Base-by-base conservation (phyloP, 1,140 invertebrate species). In the Drosophila ogumai region DNA sequence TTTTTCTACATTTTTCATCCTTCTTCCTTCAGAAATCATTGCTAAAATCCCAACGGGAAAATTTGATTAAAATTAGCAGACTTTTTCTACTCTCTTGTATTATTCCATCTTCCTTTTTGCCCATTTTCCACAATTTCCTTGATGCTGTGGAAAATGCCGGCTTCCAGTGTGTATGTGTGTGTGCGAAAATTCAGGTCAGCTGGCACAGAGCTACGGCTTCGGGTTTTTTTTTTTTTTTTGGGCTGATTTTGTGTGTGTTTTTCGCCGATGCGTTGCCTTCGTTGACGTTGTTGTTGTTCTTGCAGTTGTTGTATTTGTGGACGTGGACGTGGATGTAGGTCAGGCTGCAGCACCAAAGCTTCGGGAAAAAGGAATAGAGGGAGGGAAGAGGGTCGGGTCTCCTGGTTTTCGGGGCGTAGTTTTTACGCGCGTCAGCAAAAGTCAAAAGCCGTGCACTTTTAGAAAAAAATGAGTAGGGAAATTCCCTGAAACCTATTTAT, bases 391-490 rank as follows among this genome's bases (percentile, higher is more conserved):
- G 32, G 38, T 47, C 22, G 50, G 31, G 19, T 55, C 52, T 55
- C 52, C 52, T 55, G 52, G 52, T 55, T 55, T 55, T 71, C 49
- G 80, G 82, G 82, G 82, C 71, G 79, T 79, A 75, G 69, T 78
- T 84, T 87, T 77, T 74, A 88, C 77, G 84, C 85, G 85, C 84
- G 84, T 88, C 84, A 88, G 84, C 84, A 90, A 84, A 84, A 76
- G 61, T 59, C 41, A 40, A 7, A 54, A 38, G 69, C 17, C 46
- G 17, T 40, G 41, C 69, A 71, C 50, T 61, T 25, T 6, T 0
- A 34, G 8, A 19, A 60, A 60, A 34, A 46, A 13, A 17, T 8
- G 9, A 3, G 32, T 8, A 2, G 7, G 25, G 7, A 28, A 34
- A 49, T 28, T 15, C 25, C 47, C 34, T 6, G 25, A 28, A 46